phyloP scores from a whole-genome alignment of 2,888 invertebrate species.

The Stenolophus ochropezus region DNA sequence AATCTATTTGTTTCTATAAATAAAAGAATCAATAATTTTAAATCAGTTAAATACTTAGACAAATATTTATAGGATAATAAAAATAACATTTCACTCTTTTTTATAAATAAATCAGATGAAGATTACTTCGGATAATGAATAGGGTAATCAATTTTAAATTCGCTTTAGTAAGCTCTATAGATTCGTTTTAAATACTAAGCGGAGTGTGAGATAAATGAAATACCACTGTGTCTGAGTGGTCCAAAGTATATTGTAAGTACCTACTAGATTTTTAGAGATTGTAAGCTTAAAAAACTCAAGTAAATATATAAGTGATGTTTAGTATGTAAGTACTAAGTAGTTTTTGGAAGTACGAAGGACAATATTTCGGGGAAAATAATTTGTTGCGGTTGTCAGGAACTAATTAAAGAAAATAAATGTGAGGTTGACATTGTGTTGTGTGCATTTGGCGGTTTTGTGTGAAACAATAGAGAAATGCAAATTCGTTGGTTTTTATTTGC shows the following conservation, averaged over 20 bases:
- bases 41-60: background rate
- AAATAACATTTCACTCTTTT: background rate
- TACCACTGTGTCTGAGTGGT: too few species aligned
- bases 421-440: background rate
- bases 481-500: background rate
- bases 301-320: too few species aligned
- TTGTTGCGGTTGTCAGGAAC: background rate
- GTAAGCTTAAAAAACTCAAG: too few species aligned
- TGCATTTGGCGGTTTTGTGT: background rate
- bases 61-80: background rate
- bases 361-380: background rate
- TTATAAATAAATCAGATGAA: background rate
- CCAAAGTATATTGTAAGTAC: too few species aligned
- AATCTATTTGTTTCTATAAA: background rate
- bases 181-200: too few species aligned
- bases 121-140: background rate
- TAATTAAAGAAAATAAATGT: background rate
- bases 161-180: too few species aligned
- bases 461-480: constrained; percentile 10
- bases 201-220: too few species aligned
- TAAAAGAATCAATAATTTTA: background rate
- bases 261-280: too few species aligned
- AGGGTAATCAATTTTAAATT: background rate
- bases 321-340: too few species aligned
- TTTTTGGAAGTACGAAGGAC: too few species aligned